Evolutionary conservation across 1,140 invertebrate species (phyloP), one percentile per base, ranked within the genome.

Genomic region (Calliphora vicina): DNA sequence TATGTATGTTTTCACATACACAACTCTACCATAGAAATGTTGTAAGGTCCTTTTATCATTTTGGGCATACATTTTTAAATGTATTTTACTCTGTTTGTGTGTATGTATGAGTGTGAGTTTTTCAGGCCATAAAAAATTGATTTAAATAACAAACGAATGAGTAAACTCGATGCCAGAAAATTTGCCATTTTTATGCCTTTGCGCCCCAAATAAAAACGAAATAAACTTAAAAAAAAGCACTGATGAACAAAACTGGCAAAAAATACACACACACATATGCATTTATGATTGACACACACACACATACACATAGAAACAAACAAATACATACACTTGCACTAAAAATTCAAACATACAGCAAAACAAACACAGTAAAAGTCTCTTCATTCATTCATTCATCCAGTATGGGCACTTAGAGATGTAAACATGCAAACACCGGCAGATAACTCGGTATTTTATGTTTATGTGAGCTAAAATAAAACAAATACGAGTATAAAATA

Each of bases 91-190:
- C 29, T 35, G 29, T 35, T 35, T 35, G 29, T 74, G 27, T 74
- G 27, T 17, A 27, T 20, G 72, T 74, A 35, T 26, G 27, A 35
- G 27, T 35, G 15, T 20, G 8, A 74, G 26, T 35, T 74, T 74
- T 74, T 74, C 72, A 35, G 72, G 72, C n/a, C 29, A 74, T 74
- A 74, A 74, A 74, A 74, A 74, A 74, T 74, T 74, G 72, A 74
- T 74, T 74, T 74, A 74, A 74, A 74, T 74, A 74, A 74, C 72
- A 74, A 74, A 74, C 72, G 72, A 74, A 74, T 74, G 72, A 74
- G 72, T 74, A 74, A 74, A 74, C 27, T 74, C 29, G 72, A 74
- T 74, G 72, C 72, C 72, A 74, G 72, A 74, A 74, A 74, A 74
- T 74, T 74, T 74, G 72, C 72, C 72, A 26, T 74, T 74, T 74